phyloP scores from a whole-genome alignment of 1,140 invertebrate species.

The Solenopsis invicta region DNA sequence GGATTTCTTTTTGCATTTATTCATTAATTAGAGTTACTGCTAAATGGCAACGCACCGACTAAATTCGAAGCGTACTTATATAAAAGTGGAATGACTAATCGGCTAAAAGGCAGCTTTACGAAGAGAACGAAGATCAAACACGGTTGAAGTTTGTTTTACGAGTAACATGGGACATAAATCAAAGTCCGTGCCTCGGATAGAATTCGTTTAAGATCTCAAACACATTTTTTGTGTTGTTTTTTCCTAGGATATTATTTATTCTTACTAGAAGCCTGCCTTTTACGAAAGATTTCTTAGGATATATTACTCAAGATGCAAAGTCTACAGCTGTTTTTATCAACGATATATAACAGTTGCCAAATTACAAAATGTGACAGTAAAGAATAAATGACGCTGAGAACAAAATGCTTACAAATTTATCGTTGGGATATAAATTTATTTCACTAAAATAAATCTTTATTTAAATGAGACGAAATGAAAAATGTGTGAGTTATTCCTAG shows the following conservation, averaged over 20 bases:
- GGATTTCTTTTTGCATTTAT: background rate
- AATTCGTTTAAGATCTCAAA: slow-evolving; percentile 42
- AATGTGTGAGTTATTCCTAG: too few relatives aligned
- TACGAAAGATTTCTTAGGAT: background rate
- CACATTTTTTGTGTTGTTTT: too few relatives aligned
- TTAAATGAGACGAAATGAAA: too few relatives aligned
- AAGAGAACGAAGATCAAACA: slow-evolving; percentile 36
- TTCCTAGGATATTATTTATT: background rate
- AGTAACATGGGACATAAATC: slow-evolving; percentile 44
- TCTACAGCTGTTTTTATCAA: background rate
- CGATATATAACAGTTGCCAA: background rate
- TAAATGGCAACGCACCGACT: background rate
- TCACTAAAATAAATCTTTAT: too few relatives aligned
- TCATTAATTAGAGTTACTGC: background rate
- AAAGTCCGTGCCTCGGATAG: slow-evolving; percentile 33
- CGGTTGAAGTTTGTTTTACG: slow-evolving; percentile 46
- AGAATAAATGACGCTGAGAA: background rate
- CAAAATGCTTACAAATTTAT: too few relatives aligned
- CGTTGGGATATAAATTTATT: too few relatives aligned
- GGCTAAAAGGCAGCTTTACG: background rate
- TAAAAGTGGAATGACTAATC: slow-evolving; percentile 32
- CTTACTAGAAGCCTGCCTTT: background rate
- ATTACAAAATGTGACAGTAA: background rate
- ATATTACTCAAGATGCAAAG: slow-evolving; percentile 11
- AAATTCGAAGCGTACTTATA: background rate